Evolutionary conservation across 2,113 vertebrate species (phyloP).

Genomic region (Nansenia antarctica): DNA sequence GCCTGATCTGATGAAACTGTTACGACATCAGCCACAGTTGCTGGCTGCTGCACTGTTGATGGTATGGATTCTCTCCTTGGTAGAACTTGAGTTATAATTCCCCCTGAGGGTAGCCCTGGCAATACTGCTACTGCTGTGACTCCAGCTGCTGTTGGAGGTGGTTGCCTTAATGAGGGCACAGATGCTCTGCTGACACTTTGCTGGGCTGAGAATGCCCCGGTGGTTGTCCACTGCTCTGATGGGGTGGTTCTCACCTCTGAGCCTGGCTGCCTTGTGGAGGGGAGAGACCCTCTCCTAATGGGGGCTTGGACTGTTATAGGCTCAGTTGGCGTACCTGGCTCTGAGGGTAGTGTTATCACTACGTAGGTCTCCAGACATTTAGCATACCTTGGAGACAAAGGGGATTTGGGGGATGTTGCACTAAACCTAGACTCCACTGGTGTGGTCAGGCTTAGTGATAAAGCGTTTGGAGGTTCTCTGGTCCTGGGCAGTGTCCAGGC

Average conservation of each 20-base stretch:
- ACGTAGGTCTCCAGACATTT: constrained; percentile 94
- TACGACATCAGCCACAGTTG: constrained; percentile 23
- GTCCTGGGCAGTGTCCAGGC: constrained; percentile 81
- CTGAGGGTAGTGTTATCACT: constrained; percentile 96
- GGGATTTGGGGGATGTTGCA: constrained; percentile 87
- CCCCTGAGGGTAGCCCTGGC: constrained; percentile 25
- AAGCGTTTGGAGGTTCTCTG: constrained; percentile 78
- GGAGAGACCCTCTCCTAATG: constrained; percentile 64
- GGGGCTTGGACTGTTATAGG: constrained; percentile 80
- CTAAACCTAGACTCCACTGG: constrained; percentile 82
- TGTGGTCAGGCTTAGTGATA: constrained; percentile 86
- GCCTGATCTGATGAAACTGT: constrained; percentile 33
- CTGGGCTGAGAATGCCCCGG: constrained; percentile 52
- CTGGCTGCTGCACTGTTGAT: constrained; percentile 20
- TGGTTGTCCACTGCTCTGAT: constrained; percentile 62
- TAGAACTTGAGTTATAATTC: constrained; percentile 28
- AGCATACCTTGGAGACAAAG: constrained; percentile 86
- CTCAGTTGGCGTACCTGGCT: constrained; percentile 92
- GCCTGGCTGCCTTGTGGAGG: constrained; percentile 56
- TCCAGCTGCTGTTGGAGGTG: constrained; percentile 33
- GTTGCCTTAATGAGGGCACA: constrained; percentile 54
- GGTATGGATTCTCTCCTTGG: constrained; percentile 36
- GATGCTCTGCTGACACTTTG: constrained; percentile 55
- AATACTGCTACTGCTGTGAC: constrained; percentile 25
- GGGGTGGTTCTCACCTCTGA: constrained; percentile 50